These are phyloP conservation scores for Cerastoderma edule DNA, from an alignment of 2,888 invertebrate genomes.

Conservation along the genomic window DNA sequence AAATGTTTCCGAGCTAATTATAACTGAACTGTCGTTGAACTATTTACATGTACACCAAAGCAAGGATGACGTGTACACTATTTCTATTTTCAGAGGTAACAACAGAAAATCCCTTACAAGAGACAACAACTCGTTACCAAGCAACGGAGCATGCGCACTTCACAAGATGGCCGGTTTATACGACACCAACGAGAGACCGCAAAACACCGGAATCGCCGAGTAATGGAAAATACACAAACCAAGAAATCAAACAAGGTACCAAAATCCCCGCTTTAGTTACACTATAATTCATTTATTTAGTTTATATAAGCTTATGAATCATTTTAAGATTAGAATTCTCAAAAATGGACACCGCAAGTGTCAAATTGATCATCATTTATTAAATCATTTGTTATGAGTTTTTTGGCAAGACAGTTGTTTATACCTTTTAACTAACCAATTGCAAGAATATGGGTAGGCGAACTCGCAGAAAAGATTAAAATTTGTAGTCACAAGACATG, in stretches of 20 bases:
- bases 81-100: background rate
- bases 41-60: background rate
- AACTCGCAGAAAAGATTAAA: no score
- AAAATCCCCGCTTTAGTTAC: no score
- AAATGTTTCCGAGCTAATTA: background rate
- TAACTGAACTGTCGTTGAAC: background rate
- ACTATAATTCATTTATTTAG: no score
- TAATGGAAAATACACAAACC: conserved; percentile 1
- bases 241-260: no score
- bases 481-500: no score
- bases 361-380: background rate
- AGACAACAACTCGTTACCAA: background rate
- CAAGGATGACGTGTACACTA: background rate
- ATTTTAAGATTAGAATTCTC: no score
- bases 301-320: no score
- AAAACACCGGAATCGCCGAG: background rate
- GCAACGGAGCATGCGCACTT: no score
- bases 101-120: background rate
- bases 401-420: conserved; percentile 4
- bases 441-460: no score
- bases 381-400: background rate
- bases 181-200: background rate
- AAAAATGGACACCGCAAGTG: no score
- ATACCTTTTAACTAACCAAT: no score
- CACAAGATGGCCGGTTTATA: background rate